Conservation (phyloP, 2,113 vertebrate genomes). For the Antechinus flavipes region DNA sequence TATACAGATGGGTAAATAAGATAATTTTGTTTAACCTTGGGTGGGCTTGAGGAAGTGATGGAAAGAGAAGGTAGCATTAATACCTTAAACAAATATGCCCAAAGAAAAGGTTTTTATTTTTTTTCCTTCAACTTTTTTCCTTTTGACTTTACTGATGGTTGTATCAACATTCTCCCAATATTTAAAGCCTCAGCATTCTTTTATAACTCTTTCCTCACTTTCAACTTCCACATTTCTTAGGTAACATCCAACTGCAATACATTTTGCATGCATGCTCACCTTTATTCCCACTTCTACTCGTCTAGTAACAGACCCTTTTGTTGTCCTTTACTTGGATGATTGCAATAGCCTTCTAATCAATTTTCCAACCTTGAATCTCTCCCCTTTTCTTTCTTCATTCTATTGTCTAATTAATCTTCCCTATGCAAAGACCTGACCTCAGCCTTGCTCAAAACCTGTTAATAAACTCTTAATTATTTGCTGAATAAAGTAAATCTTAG, state of each 20-base stretch:
- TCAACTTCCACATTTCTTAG: not conserved
- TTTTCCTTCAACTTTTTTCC: not conserved
- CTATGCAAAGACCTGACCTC: not conserved
- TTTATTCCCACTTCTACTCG: not conserved
- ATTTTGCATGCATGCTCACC: not conserved
- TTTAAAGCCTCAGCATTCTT: not conserved
- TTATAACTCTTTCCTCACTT: not conserved
- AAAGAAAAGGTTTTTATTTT: not conserved
- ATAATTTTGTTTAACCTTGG: not conserved
- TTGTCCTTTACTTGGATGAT: not conserved
- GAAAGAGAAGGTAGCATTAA: not conserved
- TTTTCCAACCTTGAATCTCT: not conserved
- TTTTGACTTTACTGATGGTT: not conserved
- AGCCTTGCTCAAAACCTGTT: not conserved
- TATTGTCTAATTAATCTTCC: not conserved
- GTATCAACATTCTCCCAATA: not conserved
- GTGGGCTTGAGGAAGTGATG: not conserved
- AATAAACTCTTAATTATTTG: not conserved
- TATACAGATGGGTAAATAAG: not conserved
- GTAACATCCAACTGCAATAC: not conserved
- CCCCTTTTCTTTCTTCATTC: not conserved
- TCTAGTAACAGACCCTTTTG: not conserved
- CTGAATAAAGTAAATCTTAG: not conserved
- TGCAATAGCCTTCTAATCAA: not conserved
- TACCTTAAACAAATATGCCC: not conserved